These are phyloP conservation scores for Ornithoptera priamus DNA, from an alignment of 2,888 invertebrate genomes.

Conservation along the genomic window DNA sequence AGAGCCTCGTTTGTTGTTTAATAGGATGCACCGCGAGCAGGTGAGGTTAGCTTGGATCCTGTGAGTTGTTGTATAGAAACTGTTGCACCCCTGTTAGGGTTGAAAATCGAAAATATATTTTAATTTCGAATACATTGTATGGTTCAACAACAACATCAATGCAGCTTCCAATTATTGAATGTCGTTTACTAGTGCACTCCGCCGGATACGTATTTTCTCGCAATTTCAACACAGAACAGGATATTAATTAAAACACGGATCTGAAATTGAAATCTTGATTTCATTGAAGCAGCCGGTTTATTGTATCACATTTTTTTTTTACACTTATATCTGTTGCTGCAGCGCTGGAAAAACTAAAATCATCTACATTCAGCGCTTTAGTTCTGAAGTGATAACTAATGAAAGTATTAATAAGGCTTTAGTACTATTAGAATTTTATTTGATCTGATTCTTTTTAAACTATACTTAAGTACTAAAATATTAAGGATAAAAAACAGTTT, in stretches of 20 bases:
- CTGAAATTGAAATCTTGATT: constrained; percentile 29
- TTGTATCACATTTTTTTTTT: constrained; percentile 6
- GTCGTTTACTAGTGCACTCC: constrained; percentile 38
- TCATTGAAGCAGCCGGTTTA: constrained; percentile 2
- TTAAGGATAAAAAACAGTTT: too few relatives aligned
- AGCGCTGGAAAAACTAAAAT: background rate
- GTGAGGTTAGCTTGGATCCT: too few relatives aligned
- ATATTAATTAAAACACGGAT: constrained; percentile 30
- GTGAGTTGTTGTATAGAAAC: too few relatives aligned
- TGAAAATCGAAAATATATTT: background rate
- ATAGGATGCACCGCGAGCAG: too few relatives aligned
- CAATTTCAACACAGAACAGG: constrained; percentile 13
- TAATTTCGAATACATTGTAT: constrained; percentile 6
- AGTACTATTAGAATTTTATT: too few relatives aligned
- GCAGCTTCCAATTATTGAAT: constrained; percentile 34
- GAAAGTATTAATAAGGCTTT: background rate
- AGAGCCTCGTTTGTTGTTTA: too few relatives aligned
- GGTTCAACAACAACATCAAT: constrained; percentile 14
- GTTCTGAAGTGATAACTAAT: background rate
- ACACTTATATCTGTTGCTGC: background rate
- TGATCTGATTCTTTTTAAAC: too few relatives aligned
- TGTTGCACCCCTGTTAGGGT: background rate
- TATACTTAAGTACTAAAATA: too few relatives aligned
- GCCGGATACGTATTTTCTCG: constrained; percentile 32
- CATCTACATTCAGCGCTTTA: background rate